Evolutionary conservation across 2,797 vertebrate genomes (phyloP).

Genomic region (Alosa sapidissima): DNA sequence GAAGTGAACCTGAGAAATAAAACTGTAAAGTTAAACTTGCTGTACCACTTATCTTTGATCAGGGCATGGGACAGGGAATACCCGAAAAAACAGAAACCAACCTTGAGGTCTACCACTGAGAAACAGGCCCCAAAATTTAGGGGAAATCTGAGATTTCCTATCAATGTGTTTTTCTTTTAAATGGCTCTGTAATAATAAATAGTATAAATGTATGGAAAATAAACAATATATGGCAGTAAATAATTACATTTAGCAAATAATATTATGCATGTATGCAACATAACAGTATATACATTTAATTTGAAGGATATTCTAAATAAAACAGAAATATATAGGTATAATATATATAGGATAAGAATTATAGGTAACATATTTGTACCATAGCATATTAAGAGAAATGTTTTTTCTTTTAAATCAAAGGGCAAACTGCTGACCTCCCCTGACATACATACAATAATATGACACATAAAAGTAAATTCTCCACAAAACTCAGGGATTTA

Average conservation of each 20-base stretch:
- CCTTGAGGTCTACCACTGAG: constrained; percentile 41
- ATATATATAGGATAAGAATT: not conserved
- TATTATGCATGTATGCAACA: not conserved
- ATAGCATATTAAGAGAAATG: not conserved
- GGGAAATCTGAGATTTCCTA: constrained; percentile 52
- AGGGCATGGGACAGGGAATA: constrained; percentile 46
- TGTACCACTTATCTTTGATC: not conserved
- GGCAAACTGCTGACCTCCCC: too few relatives aligned
- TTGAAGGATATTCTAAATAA: not conserved
- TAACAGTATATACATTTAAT: not conserved
- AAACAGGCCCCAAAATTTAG: constrained; percentile 34
- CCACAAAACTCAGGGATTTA: too few relatives aligned
- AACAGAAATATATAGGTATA: not conserved
- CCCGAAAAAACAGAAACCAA: constrained; percentile 32
- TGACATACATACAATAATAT: too few relatives aligned
- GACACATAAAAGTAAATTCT: too few relatives aligned
- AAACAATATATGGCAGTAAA: not conserved
- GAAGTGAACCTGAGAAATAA: not conserved
- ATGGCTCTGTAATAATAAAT: constrained; percentile 42
- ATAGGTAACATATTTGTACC: not conserved
- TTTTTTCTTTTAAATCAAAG: not conserved
- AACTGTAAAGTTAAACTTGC: not conserved
- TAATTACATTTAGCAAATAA: not conserved
- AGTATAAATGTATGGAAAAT: not conserved
- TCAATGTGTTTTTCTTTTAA: constrained; percentile 51